Evolutionary conservation across 2,888 invertebrate genomes (phyloP).

Genomic region (Tinea semifulvella): DNA sequence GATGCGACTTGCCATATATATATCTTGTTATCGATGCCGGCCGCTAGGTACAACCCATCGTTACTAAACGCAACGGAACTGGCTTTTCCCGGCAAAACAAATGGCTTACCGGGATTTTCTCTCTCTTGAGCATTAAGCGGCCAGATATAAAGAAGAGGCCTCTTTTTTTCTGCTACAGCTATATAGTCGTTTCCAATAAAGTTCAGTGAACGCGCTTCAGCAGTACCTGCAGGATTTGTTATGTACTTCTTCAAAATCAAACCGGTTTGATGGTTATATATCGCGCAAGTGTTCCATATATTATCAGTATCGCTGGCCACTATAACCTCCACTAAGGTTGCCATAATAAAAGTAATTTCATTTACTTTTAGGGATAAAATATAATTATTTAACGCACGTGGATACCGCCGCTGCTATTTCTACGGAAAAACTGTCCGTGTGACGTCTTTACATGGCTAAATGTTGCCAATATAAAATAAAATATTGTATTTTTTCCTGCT

Average conservation of each 20-base stretch:
- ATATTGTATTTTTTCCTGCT: too few species aligned
- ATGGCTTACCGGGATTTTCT: constrained; percentile 70
- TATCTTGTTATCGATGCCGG: constrained; percentile 81
- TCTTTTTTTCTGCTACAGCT: constrained; percentile 77
- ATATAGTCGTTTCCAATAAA: constrained; percentile 78
- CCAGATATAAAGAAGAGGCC: constrained; percentile 89
- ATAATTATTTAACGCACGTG: too few species aligned
- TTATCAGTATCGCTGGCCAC: constrained; percentile 72
- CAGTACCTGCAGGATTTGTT: constrained; percentile 79
- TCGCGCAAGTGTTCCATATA: constrained; percentile 72
- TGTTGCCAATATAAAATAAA: too few species aligned
- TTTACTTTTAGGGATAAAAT: too few species aligned
- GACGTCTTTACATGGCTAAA: too few species aligned
- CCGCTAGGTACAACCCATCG: constrained; percentile 76
- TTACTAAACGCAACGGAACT: constrained; percentile 74
- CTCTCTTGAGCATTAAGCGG: constrained; percentile 79
- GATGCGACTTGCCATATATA: constrained; percentile 84
- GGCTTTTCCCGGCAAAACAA: constrained; percentile 82
- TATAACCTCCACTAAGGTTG: constrained; percentile 63
- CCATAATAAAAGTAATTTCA: too few species aligned
- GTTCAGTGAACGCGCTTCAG: constrained; percentile 70
- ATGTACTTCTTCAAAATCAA: constrained; percentile 77
- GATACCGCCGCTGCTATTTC: too few species aligned
- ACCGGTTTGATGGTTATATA: constrained; percentile 84
- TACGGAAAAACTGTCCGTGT: too few species aligned